Base-by-base conservation (phyloP, 2,113 vertebrate genomes). In the Amia ocellicauda region DNA sequence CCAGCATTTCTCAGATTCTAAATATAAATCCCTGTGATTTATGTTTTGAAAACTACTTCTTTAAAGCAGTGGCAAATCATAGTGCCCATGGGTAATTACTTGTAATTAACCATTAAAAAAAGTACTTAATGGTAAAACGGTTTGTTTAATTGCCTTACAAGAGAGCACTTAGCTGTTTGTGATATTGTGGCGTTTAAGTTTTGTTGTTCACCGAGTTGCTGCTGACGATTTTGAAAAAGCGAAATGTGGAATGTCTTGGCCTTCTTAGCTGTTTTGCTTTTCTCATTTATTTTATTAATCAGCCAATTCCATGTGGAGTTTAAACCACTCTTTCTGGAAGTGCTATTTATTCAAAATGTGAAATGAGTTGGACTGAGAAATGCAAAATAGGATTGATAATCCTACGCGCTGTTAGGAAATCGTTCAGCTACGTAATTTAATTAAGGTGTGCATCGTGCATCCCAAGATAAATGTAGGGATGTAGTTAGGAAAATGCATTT, bases 341-440 rank as follows among this genome's bases (percentile, higher is more conserved):
- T 45, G 26, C 27, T 55, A 55, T 52, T 27, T 31, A 45, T 57
- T 64, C 63, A n/a, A 4, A 22, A 36, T n/a, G 16, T n/a, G 26
- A 20, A 36, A 51, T 29, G 26, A 50, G 20, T 50, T 24, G 63
- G 53, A 28, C 27, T 56, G 26, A n/a, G 19, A 7, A 57, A 49
- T 22, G 19, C 26, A 64, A 64, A 26, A 53, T 9, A 11, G 22
- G 42, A n/a, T 3, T 23, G 42, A 57, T 57, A 64, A 64, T 10
- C 24, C 26, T 4, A 42, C 22, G 41, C 41, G 11, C 63, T 50
- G 41, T 64, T 54, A 45, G 20, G 8, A 57, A 64, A 64, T 58
- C 53, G 49, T 58, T 36, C 40, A 49, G 53, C 63, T 56, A 57
- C 63, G 24, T 54, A 23, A 26, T 64, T 64, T 64, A 64, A 64